Conservation (phyloP, 2,888 invertebrate genomes). For the Linnaemya tessellans region DNA sequence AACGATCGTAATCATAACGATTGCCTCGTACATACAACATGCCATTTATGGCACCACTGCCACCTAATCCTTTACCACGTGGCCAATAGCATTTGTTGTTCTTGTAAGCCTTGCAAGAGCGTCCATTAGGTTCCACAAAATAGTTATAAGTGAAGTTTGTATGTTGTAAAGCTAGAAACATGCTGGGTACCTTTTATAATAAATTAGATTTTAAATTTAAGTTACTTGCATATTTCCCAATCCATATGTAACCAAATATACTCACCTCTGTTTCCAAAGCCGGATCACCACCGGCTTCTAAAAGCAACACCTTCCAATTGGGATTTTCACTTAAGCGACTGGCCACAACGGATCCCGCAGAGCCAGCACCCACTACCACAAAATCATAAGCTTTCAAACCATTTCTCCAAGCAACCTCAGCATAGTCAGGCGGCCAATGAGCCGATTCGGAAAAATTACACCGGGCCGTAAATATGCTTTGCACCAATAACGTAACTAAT, state of each 20-base stretch:
- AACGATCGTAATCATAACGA: conserved; percentile 84
- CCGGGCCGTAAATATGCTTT: conserved; percentile 85
- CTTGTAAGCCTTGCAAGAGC: conserved; percentile 70
- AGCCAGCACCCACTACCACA: conserved; percentile 82
- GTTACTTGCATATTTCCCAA: background rate
- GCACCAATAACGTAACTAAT: conserved; percentile 84
- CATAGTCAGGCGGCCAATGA: conserved; percentile 84
- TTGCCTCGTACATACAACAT: conserved; percentile 86
- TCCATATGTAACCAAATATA: too few relatives aligned
- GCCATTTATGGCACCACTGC: conserved; percentile 85
- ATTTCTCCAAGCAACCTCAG: conserved; percentile 76
- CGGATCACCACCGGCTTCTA: conserved; percentile 77
- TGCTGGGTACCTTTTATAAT: conserved; percentile 80
- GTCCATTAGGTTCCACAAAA: conserved; percentile 72
- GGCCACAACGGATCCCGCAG: conserved; percentile 81
- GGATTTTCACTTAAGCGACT: conserved; percentile 77
- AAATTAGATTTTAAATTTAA: background rate
- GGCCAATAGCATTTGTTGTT: conserved; percentile 83
- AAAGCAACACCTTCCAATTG: conserved; percentile 74
- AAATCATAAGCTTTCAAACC: conserved; percentile 79
- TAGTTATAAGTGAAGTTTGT: conserved; percentile 73
- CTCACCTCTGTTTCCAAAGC: conserved; percentile 75
- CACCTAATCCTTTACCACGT: conserved; percentile 86
- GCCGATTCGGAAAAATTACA: conserved; percentile 84
- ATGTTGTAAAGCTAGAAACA: conserved; percentile 72